phyloP scores from a whole-genome alignment of 2,113 vertebrate species.

The Entomyzon cyanotis region DNA sequence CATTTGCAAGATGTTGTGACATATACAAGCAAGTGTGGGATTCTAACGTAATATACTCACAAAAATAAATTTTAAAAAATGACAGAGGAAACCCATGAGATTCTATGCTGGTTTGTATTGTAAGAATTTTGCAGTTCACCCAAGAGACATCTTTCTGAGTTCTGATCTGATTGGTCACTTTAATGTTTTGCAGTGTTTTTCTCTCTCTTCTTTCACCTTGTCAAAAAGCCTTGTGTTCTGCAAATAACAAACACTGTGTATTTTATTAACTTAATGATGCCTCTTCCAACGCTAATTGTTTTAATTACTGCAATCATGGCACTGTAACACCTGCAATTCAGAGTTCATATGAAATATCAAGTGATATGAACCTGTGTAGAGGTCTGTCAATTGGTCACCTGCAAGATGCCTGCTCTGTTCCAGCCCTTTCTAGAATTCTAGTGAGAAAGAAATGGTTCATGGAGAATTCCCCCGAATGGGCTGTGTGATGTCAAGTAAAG shows the following conservation, averaged over 20 bases:
- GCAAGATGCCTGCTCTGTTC: not conserved
- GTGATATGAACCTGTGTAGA: not conserved
- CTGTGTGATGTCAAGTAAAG: not conserved
- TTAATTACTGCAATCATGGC: constrained; percentile 55
- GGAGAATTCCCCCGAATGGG: not conserved
- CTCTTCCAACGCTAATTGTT: constrained; percentile 47
- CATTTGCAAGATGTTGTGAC: not conserved
- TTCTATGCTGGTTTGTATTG: not conserved
- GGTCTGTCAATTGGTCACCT: not conserved
- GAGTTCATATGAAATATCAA: constrained; percentile 33
- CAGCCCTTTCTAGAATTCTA: not conserved
- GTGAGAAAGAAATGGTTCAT: not conserved
- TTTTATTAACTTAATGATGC: constrained; percentile 53
- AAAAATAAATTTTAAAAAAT: not conserved
- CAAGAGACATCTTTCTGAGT: not conserved
- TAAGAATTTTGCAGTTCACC: not conserved
- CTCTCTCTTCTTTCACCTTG: not conserved
- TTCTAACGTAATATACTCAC: not conserved
- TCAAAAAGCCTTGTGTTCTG: not conserved
- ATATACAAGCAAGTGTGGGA: not conserved
- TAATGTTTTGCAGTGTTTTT: not conserved
- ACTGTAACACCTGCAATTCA: constrained; percentile 39
- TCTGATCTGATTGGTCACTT: not conserved
- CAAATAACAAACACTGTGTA: not conserved
- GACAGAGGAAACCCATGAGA: not conserved